A percentile compares a stretch with the other conserved stretches of the same genome.
Conservation (phyloP, 1,140 invertebrate species). For the Frieseomelitta varia region DNA sequence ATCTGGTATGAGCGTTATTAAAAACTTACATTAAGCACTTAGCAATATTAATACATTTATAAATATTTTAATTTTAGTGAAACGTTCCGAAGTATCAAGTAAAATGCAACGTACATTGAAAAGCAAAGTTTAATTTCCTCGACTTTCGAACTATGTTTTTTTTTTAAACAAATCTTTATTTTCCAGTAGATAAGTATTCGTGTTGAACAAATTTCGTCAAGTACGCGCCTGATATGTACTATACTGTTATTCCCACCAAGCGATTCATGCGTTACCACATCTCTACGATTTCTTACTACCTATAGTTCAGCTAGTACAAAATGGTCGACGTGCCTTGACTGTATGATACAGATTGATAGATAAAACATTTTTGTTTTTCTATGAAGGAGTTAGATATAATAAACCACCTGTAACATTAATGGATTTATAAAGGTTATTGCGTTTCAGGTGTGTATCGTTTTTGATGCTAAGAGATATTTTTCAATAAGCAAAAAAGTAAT, state of each 20-base stretch:
- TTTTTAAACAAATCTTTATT: not conserved
- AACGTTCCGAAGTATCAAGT: not conserved
- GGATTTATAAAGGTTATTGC: constrained; percentile 41
- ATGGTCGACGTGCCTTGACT: constrained; percentile 67
- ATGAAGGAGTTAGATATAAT: constrained; percentile 39
- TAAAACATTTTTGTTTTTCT: constrained; percentile 48
- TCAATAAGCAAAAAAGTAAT: constrained; percentile 13
- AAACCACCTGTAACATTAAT: constrained; percentile 48
- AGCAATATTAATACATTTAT: not conserved
- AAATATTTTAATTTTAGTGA: not conserved
- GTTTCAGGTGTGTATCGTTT: constrained; percentile 52
- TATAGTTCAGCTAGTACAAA: constrained; percentile 57
- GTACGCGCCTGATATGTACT: not conserved
- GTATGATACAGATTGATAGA: constrained; percentile 54
- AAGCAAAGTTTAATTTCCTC: not conserved
- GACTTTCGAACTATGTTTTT: not conserved
- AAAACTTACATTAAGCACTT: not conserved
- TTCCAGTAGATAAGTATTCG: not conserved
- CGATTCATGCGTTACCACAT: constrained; percentile 18
- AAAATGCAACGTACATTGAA: not conserved
- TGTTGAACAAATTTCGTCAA: not conserved
- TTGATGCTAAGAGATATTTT: constrained; percentile 6
- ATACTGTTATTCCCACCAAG: constrained; percentile 12
- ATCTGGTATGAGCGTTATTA: not conserved
- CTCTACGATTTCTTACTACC: constrained; percentile 23